Evolutionary conservation across 2,797 vertebrate species (phyloP), one percentile per base, ranked within the genome.

Genomic region (Cyclura pinguis): DNA sequence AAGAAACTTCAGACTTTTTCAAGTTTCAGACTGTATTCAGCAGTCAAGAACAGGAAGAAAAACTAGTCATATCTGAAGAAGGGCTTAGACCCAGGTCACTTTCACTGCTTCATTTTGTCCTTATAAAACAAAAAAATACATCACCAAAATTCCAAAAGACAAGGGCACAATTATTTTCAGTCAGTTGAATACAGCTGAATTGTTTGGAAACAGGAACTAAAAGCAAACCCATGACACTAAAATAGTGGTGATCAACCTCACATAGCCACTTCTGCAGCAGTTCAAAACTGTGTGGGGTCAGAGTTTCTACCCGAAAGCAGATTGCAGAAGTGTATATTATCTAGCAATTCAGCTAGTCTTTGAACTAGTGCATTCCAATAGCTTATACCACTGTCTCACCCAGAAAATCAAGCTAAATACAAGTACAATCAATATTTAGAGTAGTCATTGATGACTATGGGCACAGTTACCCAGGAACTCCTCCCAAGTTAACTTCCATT

Each of bases 81-180:
- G 10, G 92, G 92, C 90, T 84, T 35, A 86, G 91, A 93, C 80
- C 90, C 93, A 94, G 94, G 94, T 94, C 94, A 94, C 90, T 95
- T 94, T 94, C 88, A 92, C 91, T 95, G 96, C 91, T 90, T 85
- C 74, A 82, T 88, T 88, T 88, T 95, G 92, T 94, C 90, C 93
- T 94, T 95, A 47, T 47, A 86, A 89, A 59, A 76, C 55, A 47
- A 95, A 91, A 83, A 93, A 88, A 89, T 90, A 93, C 78, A 92
- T 80, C 91, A 95, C 86, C 95, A 91, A 62, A n/a, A 92, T 90
- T 82, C 88, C 47, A 81, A 3, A 35, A 59, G 35, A 77, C 16
- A 73, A 6, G 69, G n/a, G 13, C 0, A 24, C 77, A 47, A 78
- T 4, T 59, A 29, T 74, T 80, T n/a, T 50, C 32, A 80, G 72